phyloP scores from a whole-genome alignment of 2,113 vertebrate species.

The Dicerorhinus sumatrensis region DNA sequence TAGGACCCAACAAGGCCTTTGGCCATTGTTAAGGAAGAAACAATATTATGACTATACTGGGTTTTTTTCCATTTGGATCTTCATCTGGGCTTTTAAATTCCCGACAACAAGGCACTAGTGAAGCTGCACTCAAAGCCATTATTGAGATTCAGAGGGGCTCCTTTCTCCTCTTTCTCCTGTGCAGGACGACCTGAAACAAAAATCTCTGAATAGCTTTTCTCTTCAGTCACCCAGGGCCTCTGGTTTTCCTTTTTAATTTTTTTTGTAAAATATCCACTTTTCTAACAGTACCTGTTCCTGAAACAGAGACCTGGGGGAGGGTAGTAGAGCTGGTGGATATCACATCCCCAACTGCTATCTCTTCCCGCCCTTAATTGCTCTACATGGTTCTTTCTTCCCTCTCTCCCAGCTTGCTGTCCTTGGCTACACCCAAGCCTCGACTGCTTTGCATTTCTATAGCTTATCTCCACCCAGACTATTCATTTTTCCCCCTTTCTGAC shows the following conservation, averaged over 20 bases:
- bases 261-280: constrained; percentile 58
- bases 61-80: constrained; percentile 10
- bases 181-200: constrained; percentile 30
- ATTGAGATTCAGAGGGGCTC: background rate
- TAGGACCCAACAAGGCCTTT: background rate
- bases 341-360: background rate
- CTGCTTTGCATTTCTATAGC: constrained; percentile 68
- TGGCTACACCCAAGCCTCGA: background rate
- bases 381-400: background rate
- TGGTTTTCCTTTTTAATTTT: constrained; percentile 31
- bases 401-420: background rate
- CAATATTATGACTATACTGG: background rate
- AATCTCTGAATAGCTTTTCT: constrained; percentile 21
- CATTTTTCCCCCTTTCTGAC: constrained; percentile 4
- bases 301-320: constrained; percentile 39
- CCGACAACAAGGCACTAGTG: background rate
- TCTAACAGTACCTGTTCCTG: constrained; percentile 40
- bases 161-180: background rate
- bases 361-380: background rate
- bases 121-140: background rate
- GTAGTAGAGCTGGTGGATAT: background rate
- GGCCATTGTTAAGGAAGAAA: background rate
- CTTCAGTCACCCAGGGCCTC: background rate
- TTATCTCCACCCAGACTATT: constrained; percentile 22
- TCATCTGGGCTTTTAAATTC: background rate